phyloP scores from a whole-genome alignment of 1,140 invertebrate genomes.

The Diuraphis noxia region DNA sequence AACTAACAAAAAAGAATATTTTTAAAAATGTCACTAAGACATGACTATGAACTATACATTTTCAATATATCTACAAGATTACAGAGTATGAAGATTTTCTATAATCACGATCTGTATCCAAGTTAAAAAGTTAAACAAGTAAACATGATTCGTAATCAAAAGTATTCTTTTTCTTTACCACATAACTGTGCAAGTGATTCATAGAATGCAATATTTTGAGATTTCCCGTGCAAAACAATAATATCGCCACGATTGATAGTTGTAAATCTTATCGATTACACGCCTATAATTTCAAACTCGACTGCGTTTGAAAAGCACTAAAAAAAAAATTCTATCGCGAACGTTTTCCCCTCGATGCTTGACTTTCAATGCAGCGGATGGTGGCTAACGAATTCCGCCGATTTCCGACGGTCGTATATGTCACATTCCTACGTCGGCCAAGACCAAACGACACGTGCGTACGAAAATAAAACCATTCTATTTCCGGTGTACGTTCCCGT shows the following conservation, averaged over 20 bases:
- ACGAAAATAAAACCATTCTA: conserved; percentile 35
- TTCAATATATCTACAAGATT: not conserved
- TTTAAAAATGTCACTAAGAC: not conserved
- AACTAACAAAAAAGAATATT: not conserved
- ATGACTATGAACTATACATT: not conserved
- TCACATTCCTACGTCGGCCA: not conserved
- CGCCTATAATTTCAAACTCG: not conserved
- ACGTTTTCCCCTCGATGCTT: not conserved
- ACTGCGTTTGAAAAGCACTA: not conserved
- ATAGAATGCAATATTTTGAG: not conserved
- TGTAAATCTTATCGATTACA: not conserved
- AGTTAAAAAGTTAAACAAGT: no score
- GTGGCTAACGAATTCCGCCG: not conserved
- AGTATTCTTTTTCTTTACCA: not conserved
- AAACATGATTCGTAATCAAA: not conserved
- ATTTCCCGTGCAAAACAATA: not conserved
- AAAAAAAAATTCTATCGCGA: not conserved
- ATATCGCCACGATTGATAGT: not conserved
- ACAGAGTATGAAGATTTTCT: not conserved
- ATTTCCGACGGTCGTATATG: not conserved
- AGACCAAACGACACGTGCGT: not conserved
- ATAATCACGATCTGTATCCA: not conserved
- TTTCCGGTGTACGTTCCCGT: not conserved
- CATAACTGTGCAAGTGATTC: not conserved
- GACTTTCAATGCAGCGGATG: not conserved